Percentiles rank a stretch among this genome's conserved stretches.
Conservation (phyloP, 1,140 invertebrate genomes). For the Coenobita brevimanus region DNA sequence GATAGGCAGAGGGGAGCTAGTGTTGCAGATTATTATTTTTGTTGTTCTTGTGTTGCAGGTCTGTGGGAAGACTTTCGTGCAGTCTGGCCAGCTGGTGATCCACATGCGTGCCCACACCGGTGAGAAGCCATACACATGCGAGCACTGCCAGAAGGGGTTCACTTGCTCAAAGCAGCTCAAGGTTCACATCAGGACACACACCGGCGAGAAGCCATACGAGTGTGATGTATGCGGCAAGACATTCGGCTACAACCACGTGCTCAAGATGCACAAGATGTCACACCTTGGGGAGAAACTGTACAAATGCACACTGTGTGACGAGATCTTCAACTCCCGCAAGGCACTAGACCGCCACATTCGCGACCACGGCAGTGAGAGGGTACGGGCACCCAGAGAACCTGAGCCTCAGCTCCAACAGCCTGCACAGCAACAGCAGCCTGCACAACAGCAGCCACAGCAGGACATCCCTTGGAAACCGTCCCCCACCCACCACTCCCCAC, state of each 20-base stretch:
- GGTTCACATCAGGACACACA: conserved; percentile 87
- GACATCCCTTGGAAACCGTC: not conserved
- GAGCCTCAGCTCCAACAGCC: conserved; percentile 71
- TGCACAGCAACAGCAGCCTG: conserved; percentile 10
- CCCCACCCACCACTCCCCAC: not conserved
- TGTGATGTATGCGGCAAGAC: conserved; percentile 87
- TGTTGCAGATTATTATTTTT: not conserved
- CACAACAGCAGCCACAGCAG: not conserved
- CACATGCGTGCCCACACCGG: conserved; percentile 74
- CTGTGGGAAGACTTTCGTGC: conserved; percentile 78
- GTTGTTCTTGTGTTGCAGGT: conserved; percentile 78
- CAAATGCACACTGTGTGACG: conserved; percentile 91
- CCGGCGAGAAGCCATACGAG: conserved; percentile 82
- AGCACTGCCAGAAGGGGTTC: conserved; percentile 75
- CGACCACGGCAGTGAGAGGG: conserved; percentile 82
- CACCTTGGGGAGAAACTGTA: conserved; percentile 94
- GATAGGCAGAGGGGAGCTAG: too few relatives aligned
- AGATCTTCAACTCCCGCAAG: conserved; percentile 91
- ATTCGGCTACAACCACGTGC: conserved; percentile 90
- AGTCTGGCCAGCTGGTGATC: conserved; percentile 72
- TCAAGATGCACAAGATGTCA: conserved; percentile 91
- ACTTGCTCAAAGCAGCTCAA: conserved; percentile 85
- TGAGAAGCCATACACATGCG: conserved; percentile 75
- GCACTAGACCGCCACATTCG: conserved; percentile 92
- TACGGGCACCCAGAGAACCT: conserved; percentile 71